Evolutionary conservation across 2,888 invertebrate genomes (phyloP).

Genomic region (Leptopilina drosophilae): DNA sequence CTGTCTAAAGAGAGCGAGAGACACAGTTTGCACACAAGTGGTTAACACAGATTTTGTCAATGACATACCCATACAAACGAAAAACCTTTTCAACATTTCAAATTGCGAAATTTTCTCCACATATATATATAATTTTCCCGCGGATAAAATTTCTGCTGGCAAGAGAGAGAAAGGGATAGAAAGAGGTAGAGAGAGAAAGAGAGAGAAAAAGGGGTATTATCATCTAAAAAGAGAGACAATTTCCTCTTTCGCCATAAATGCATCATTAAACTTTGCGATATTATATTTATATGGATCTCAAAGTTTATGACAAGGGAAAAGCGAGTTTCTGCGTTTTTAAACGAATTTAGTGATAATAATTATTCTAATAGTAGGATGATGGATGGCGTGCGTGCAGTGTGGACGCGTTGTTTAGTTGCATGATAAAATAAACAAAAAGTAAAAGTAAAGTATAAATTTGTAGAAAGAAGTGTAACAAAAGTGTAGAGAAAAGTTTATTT

Average conservation of each 20-base stretch:
- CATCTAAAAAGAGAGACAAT: background rate
- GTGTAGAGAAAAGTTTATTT: no score
- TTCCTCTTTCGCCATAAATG: background rate
- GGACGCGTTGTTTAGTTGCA: no score
- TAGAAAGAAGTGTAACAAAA: no score
- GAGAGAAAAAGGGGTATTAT: background rate
- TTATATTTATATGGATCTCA: background rate
- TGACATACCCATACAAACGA: background rate
- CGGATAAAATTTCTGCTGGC: background rate
- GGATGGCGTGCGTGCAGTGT: no score
- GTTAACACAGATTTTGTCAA: slow-evolving; percentile 16
- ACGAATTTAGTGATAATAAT: no score
- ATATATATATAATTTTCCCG: slow-evolving; percentile 7
- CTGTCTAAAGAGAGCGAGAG: no score
- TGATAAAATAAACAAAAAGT: no score
- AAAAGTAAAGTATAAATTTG: no score
- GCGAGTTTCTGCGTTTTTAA: no score
- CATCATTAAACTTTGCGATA: background rate
- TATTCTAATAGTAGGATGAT: no score
- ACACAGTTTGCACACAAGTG: background rate
- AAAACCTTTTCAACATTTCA: background rate
- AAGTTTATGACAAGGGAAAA: no score
- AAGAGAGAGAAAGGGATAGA: no score
- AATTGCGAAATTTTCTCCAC: background rate
- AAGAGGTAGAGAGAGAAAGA: background rate